Evolutionary conservation across 2,113 vertebrate species (phyloP), one percentile per base, ranked within the genome.

Genomic region (Probosciger aterrimus): DNA sequence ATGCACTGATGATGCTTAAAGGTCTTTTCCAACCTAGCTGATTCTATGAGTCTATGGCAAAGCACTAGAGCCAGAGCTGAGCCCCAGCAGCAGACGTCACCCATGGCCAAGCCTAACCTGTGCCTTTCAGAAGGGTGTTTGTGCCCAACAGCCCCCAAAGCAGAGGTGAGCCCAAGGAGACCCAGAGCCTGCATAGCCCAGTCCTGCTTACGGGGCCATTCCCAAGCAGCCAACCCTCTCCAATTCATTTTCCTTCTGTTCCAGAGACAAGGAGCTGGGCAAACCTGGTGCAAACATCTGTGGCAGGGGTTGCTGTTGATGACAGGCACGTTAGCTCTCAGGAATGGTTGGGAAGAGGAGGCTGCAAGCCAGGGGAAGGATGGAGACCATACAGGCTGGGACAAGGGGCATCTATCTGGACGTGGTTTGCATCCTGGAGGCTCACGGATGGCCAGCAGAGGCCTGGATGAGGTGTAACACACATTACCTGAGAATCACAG

Each of bases 11-110:
- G 57, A 7, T 10, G 57, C 15, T 59, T 59, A 59, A 35, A 59
- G 22, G 14, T 59, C 57, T 59, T 59, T 35, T 59, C 33, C 57
- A 59, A 14, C 57, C 57, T 35, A 59, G 33, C 22, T 35, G 57
- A 15, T 24, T 59, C 33, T 35, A 23, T 14, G 33, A 59, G 55
- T 20, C 0, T 0, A 24, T 12, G 30, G 30, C 80, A 93, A 52
- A 92, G 57, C 50, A 52, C 18, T 6, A 1, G 13, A 53, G 31
- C 4, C 6, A 2, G 23, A 31, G 5, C 59, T 0, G 1, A 77
- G 49, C 7, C 35, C 25, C 20, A 67, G 60, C 46, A 78, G 41
- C 67, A 62, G 63, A 62, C 22, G 63, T 11, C 59, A 31, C 10
- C 16, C 35, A 28, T 0, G 4, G 57, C 70, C 67, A 65, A 3